These are phyloP conservation scores for Coelopa pilipes DNA, from an alignment of 2,888 invertebrate species.

Conservation along the genomic window DNA sequence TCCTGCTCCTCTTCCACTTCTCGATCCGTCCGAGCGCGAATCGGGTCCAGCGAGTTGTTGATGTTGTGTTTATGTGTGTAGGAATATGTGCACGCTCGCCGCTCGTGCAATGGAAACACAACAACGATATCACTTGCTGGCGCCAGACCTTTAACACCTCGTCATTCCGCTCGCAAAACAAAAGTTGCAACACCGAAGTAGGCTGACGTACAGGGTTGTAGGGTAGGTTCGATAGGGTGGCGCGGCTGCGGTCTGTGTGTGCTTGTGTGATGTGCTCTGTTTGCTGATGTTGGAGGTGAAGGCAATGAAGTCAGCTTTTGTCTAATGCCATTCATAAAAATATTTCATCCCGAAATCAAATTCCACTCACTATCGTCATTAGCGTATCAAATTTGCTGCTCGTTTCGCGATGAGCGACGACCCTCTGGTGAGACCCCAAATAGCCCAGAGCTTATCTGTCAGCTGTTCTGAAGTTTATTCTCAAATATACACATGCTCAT, in stretches of 20 bases:
- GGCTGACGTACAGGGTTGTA: no score
- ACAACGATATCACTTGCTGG: conserved; percentile 28
- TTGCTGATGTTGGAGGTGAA: no score
- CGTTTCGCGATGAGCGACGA: conserved; percentile 1
- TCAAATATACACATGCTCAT: not conserved
- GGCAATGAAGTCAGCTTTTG: not conserved
- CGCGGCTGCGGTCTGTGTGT: no score
- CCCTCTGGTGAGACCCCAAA: conserved; percentile 22
- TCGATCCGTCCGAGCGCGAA: no score
- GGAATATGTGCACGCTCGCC: not conserved
- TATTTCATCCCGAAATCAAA: conserved; percentile 1
- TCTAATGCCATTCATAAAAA: conserved; percentile 24
- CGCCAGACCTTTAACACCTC: conserved; percentile 39
- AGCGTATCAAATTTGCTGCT: no score
- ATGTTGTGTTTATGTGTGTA: not conserved
- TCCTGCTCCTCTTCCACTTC: no score
- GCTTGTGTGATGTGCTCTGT: no score
- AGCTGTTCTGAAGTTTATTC: not conserved
- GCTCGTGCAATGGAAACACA: not conserved
- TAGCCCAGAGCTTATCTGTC: conserved; percentile 7
- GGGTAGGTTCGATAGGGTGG: no score
- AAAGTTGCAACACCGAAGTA: conserved; percentile 3
- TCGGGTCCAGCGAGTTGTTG: no score
- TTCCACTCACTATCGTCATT: conserved; percentile 18
- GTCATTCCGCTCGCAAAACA: conserved; percentile 16